Evolutionary conservation across 2,113 vertebrate genomes (phyloP), one percentile per base, ranked within the genome.

Genomic region (Reinhardtius hippoglossoides): DNA sequence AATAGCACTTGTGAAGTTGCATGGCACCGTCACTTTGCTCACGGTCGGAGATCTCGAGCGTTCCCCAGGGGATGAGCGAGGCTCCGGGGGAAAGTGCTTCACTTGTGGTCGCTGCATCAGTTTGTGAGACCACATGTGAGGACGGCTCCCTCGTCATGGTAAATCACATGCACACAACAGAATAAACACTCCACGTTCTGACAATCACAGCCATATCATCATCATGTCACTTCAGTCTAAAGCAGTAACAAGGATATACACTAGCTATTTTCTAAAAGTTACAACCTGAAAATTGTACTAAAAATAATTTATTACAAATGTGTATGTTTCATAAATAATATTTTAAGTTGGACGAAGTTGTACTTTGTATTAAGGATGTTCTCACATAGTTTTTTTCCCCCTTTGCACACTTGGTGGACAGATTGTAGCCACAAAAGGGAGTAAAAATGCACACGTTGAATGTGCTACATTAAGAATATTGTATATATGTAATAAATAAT

Each of bases 401-500:
- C 74, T 89, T 27, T 87, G 91, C 75, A 91, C 85, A 91, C 72
- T 74, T 55, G 75, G 87, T 82, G 76, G 82, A 69, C 67, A 60
- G 74, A 56, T 62, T 83, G 40, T 87, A 74, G 85, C 88, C 87
- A 86, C 75, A 83, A 89, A 91, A 90, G 85, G 84, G 86, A 91
- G 85, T 78, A 86, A 77, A 76, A 80, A 80, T 78, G 69, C 75
- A 81, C 67, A 84, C 65, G 44, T 55, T 71, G 71, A 78, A 63
- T 70, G 86, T 91, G 84, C 75, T 84, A 69, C 73, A 67, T 81
- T 87, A 81, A 85, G 74, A 87, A 82, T 79, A 83, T 91, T 87
- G 76, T 94, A 92, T 94, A 94, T 95, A 93, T 88, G 88, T 93
- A 89, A 91, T 87, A 90, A 92, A 86, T 94, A 92, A 93, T 91